Conservation (phyloP, 2,797 vertebrate genomes). For the Peromyscus melanophrys region DNA sequence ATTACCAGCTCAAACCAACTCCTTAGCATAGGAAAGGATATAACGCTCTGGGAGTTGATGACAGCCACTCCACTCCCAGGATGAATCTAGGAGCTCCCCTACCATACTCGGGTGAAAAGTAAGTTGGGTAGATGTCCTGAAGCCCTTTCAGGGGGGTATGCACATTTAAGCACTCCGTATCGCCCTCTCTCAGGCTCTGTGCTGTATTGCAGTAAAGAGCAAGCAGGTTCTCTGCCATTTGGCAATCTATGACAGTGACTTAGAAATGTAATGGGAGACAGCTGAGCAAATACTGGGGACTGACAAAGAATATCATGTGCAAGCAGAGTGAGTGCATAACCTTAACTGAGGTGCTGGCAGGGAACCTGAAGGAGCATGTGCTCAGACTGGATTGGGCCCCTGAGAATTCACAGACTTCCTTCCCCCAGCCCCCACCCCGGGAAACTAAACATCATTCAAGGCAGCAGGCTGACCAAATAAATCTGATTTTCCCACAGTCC, state of each 20-base stretch:
- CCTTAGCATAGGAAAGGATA: not conserved
- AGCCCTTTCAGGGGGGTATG: not conserved
- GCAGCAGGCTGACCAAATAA: slow-evolving; percentile 58
- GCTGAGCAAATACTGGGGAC: slow-evolving; percentile 77
- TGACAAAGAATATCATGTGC: slow-evolving; percentile 56
- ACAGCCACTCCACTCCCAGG: not conserved
- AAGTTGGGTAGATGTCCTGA: not conserved
- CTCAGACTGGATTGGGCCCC: slow-evolving; percentile 23
- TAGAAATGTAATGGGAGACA: slow-evolving; percentile 52
- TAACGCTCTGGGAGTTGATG: not conserved
- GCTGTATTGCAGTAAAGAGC: not conserved
- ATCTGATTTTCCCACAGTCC: slow-evolving; percentile 40
- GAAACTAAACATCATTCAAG: slow-evolving; percentile 46
- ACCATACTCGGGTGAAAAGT: not conserved
- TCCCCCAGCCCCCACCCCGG: not conserved
- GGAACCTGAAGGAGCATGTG: slow-evolving; percentile 12
- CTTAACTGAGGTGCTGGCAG: not conserved
- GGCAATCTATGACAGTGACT: slow-evolving; percentile 38
- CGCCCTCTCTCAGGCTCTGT: not conserved
- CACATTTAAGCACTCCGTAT: not conserved
- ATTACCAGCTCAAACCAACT: not conserved
- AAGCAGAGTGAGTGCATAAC: slow-evolving; percentile 13
- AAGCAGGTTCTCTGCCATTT: slow-evolving; percentile 63
- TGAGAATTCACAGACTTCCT: slow-evolving; percentile 42
- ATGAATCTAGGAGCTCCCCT: not conserved